phyloP scores from a whole-genome alignment of 2,113 vertebrate species.

The Micromys minutus region DNA sequence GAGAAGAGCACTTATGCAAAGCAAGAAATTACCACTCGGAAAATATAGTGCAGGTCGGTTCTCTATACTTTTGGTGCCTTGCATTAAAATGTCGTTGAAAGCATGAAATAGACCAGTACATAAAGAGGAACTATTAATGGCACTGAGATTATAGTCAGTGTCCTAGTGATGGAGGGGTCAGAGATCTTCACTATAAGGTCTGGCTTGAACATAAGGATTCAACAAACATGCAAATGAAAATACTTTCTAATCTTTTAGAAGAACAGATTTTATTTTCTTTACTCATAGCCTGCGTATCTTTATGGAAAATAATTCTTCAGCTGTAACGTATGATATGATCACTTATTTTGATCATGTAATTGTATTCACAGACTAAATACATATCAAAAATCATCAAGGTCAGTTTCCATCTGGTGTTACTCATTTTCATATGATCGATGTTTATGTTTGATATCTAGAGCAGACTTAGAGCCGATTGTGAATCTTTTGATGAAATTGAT shows the following conservation, averaged over 20 bases:
- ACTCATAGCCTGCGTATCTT: not conserved
- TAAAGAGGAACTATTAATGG: conserved; percentile 25
- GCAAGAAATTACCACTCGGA: not conserved
- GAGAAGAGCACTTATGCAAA: not conserved
- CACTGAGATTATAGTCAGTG: not conserved
- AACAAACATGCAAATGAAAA: not conserved
- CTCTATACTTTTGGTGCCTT: not conserved
- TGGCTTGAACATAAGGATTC: not conserved
- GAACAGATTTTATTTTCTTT: conserved; percentile 29
- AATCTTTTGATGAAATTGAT: not conserved
- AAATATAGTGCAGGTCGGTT: not conserved
- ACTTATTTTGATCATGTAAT: conserved; percentile 10
- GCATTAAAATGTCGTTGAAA: conserved; percentile 13
- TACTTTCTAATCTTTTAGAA: conserved; percentile 15
- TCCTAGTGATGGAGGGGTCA: not conserved
- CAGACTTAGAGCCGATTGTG: not conserved
- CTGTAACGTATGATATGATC: not conserved
- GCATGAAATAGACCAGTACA: not conserved
- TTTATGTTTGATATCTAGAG: not conserved
- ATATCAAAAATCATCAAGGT: not conserved
- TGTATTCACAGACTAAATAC: not conserved
- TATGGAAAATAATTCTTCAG: conserved; percentile 11
- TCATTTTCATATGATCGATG: conserved; percentile 8
- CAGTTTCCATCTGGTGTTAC: not conserved
- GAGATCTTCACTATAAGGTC: not conserved